Conservation (phyloP, 2,113 vertebrate genomes). For the Jaculus jaculus region DNA sequence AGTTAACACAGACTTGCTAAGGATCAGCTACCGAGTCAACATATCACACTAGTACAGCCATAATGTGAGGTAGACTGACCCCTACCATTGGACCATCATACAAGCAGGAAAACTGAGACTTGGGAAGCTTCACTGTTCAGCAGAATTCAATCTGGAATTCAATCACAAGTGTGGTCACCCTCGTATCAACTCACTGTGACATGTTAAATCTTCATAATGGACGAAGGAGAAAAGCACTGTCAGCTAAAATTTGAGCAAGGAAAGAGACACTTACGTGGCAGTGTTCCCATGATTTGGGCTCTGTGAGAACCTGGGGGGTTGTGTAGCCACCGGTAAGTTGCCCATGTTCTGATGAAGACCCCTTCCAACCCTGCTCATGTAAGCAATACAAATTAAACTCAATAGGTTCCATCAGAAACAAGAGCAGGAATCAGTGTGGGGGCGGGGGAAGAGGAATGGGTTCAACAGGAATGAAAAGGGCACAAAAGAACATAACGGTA, state of each 20-base stretch:
- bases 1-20: not conserved
- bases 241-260: not conserved
- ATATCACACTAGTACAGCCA: not conserved
- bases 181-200: not conserved
- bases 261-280: not conserved
- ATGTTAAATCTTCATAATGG: rapidly evolving
- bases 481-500: no score
- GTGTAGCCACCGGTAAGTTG: no score
- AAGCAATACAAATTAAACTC: no score
- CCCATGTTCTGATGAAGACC: no score
- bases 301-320: not conserved
- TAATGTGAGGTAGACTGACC: not conserved
- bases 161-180: no score
- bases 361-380: no score
- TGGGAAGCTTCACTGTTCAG: not conserved
- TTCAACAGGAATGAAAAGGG: rapidly evolving
- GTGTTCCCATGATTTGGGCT: not conserved
- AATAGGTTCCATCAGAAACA: no score
- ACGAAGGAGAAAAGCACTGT: not conserved
- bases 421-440: not conserved
- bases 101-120: constrained; percentile 17
- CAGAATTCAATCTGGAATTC: not conserved
- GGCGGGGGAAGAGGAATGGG: not conserved
- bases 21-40: not conserved
- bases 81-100: not conserved